Conservation (phyloP, 2,113 vertebrate genomes). For the Emberiza fucata region DNA sequence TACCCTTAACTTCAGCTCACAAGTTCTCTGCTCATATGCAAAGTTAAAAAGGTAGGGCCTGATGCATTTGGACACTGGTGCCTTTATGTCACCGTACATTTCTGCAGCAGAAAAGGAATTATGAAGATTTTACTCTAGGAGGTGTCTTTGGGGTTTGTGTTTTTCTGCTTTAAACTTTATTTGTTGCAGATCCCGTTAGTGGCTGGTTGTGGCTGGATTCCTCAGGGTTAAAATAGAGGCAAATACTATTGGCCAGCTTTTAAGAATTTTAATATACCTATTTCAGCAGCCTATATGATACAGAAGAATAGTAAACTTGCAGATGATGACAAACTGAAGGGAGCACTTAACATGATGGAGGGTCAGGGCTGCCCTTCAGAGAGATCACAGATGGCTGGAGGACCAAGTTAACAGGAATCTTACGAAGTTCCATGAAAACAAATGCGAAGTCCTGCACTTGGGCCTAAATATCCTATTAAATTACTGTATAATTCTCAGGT, state of each 20-base stretch:
- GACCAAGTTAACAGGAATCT: not conserved
- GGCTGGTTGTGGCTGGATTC: not conserved
- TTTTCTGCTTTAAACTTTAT: not conserved
- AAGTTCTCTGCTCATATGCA: not conserved
- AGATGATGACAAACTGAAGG: not conserved
- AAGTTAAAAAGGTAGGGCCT: not conserved
- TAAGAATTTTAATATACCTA: not conserved
- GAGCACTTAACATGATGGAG: not conserved
- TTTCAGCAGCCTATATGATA: not conserved
- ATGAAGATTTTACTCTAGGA: not conserved
- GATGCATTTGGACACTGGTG: not conserved
- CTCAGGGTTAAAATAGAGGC: not conserved
- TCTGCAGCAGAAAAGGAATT: not conserved
- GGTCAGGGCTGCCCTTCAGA: not conserved
- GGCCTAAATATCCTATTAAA: not conserved
- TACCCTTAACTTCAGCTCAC: not conserved
- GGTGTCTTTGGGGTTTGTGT: fast-evolving
- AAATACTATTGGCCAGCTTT: not conserved
- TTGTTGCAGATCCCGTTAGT: not conserved
- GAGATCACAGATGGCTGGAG: not conserved
- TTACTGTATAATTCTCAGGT: not conserved
- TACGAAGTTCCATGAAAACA: not conserved
- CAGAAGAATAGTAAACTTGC: not conserved
- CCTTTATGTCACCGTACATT: not conserved
- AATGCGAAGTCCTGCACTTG: not conserved